Evolutionary conservation across 1,140 invertebrate species (phyloP).

Genomic region (Zaprionus camerounensis): DNA sequence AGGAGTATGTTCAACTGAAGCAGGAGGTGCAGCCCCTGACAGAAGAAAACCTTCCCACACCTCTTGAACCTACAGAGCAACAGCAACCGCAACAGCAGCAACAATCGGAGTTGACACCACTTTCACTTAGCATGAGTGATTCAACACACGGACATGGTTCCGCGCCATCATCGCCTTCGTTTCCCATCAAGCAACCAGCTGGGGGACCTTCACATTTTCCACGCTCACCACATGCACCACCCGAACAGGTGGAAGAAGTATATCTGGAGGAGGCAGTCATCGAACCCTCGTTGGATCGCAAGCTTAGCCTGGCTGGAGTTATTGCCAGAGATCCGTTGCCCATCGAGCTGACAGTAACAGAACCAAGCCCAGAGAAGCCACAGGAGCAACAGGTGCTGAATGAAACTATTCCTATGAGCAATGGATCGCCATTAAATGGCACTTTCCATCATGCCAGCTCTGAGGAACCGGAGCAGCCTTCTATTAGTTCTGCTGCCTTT

Average conservation of each 20-base stretch:
- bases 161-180: slow-evolving; percentile 58
- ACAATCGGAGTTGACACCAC: background rate
- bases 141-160: slow-evolving; percentile 9
- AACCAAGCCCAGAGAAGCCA: slow-evolving; percentile 47
- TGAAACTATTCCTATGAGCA: slow-evolving; percentile 32
- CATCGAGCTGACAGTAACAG: slow-evolving; percentile 42
- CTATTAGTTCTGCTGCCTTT: slow-evolving; percentile 7
- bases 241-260: slow-evolving; percentile 49
- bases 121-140: slow-evolving; percentile 24
- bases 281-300: slow-evolving; percentile 31
- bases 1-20: background rate
- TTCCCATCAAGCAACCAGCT: slow-evolving; percentile 56
- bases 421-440: slow-evolving; percentile 26
- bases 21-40: background rate
- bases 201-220: slow-evolving; percentile 60
- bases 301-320: slow-evolving; percentile 33
- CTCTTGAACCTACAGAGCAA: background rate
- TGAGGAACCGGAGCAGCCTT: background rate
- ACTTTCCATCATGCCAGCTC: slow-evolving; percentile 33
- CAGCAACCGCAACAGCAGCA: background rate
- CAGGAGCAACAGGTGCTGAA: slow-evolving; percentile 7
- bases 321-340: slow-evolving; percentile 46
- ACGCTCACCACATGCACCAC: slow-evolving; percentile 57
- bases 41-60: background rate
- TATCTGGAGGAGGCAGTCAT: slow-evolving; percentile 60